These are phyloP conservation scores for Pseudopipra pipra DNA, from an alignment of 2,113 vertebrate genomes.

Conservation along the genomic window DNA sequence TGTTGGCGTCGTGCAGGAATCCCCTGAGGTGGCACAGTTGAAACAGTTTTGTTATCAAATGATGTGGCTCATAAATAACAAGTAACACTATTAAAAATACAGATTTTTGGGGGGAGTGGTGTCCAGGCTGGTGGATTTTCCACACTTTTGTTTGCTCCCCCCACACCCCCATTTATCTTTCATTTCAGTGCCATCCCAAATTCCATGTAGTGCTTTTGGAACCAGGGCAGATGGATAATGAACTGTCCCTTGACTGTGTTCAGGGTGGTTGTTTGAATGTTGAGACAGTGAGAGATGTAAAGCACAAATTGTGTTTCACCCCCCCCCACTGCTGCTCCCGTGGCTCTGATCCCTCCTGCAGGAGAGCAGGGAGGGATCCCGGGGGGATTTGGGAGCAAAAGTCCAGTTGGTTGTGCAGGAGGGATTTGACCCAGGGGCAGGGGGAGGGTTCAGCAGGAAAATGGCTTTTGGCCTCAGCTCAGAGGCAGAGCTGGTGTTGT, in stretches of 20 bases:
- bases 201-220: not conserved
- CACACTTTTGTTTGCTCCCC: not conserved
- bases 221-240: not conserved
- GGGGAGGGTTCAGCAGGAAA: not conserved
- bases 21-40: not conserved
- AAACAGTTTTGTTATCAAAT: not conserved
- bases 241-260: not conserved
- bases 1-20: not conserved
- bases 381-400: not conserved
- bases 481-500: not conserved
- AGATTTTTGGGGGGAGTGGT: no score
- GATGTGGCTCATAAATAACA: not conserved
- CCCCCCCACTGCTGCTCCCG: not conserved
- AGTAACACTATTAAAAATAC: not conserved
- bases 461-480: not conserved
- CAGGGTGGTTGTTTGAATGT: accelerated
- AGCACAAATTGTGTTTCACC: not conserved
- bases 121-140: not conserved
- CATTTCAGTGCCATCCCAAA: not conserved
- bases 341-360: no score
- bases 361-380: not conserved
- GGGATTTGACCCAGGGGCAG: no score
- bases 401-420: not conserved
- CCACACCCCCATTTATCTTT: not conserved
- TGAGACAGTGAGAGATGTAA: not conserved